These are phyloP conservation scores for Sternotherus odoratus DNA, from an alignment of 2,797 vertebrate species.

Conservation along the genomic window DNA sequence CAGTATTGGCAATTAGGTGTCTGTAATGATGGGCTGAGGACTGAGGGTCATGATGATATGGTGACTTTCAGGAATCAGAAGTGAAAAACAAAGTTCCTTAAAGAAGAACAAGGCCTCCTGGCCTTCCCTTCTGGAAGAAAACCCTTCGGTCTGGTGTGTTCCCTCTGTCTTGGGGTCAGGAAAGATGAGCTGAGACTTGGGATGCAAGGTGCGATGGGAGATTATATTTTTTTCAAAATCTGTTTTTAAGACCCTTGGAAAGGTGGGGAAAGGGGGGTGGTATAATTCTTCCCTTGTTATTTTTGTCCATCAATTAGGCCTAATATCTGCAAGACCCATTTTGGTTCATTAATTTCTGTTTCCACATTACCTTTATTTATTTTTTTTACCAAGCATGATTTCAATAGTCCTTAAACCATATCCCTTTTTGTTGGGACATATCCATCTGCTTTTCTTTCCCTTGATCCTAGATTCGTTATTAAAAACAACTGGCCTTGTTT, in stretches of 20 bases:
- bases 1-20: not conserved
- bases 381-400: not conserved
- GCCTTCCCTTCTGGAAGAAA: not conserved
- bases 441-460: not conserved
- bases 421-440: too few species aligned
- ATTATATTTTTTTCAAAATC: not conserved
- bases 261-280: not conserved
- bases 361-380: not conserved
- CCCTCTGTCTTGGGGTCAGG: not conserved
- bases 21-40: not conserved
- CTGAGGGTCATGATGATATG: not conserved
- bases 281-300: not conserved
- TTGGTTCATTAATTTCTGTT: not conserved
- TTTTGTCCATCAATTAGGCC: too few species aligned
- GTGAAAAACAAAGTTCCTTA: not conserved
- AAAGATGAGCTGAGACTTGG: not conserved
- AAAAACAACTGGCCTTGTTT: too few species aligned
- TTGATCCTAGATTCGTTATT: too few species aligned
- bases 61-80: not conserved
- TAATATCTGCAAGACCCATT: not conserved
- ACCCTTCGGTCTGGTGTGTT: not conserved
- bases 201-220: not conserved
- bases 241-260: not conserved
- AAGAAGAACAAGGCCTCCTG: not conserved
- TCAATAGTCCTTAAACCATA: not conserved